phyloP scores from a whole-genome alignment of 1,140 invertebrate genomes.

The Atta colombica region DNA sequence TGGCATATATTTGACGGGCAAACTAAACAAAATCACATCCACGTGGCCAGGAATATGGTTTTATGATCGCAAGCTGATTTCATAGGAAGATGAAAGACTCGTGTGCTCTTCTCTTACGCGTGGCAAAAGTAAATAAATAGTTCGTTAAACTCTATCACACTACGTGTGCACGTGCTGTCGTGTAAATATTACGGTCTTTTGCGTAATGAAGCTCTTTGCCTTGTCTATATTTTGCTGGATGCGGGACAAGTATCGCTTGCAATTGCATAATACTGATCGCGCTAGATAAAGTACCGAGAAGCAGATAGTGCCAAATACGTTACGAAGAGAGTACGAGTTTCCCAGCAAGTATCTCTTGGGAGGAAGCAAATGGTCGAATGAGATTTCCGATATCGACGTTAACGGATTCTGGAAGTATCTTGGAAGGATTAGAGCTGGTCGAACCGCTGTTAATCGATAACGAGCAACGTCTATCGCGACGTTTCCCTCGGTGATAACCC shows the following conservation, averaged over 20 bases:
- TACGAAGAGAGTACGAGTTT: not conserved
- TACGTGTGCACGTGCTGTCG: not conserved
- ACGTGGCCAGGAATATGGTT: slow-evolving; percentile 75
- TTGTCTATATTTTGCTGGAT: not conserved
- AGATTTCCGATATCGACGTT: slow-evolving; percentile 69
- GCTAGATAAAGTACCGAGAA: slow-evolving; percentile 20
- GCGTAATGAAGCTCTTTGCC: slow-evolving; percentile 6
- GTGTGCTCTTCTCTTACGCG: slow-evolving; percentile 34
- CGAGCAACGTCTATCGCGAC: slow-evolving; percentile 74
- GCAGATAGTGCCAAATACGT: slow-evolving; percentile 5
- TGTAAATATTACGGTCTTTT: slow-evolving; percentile 37
- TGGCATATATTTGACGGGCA: slow-evolving; percentile 64
- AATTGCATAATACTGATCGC: slow-evolving; percentile 32
- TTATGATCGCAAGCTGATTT: slow-evolving; percentile 74
- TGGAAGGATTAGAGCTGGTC: slow-evolving; percentile 70
- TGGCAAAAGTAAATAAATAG: slow-evolving; percentile 61
- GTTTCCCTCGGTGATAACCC: slow-evolving; percentile 72
- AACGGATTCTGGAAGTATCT: slow-evolving; percentile 73
- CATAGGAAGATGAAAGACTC: slow-evolving; percentile 28
- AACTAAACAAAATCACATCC: slow-evolving; percentile 79
- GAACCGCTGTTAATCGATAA: slow-evolving; percentile 75
- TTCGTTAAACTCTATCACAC: slow-evolving; percentile 13
- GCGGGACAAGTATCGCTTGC: not conserved
- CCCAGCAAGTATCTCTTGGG: slow-evolving; percentile 3
- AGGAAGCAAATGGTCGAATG: slow-evolving; percentile 33